phyloP scores from a whole-genome alignment of 2,888 invertebrate species.

The Cheilosia soror region DNA sequence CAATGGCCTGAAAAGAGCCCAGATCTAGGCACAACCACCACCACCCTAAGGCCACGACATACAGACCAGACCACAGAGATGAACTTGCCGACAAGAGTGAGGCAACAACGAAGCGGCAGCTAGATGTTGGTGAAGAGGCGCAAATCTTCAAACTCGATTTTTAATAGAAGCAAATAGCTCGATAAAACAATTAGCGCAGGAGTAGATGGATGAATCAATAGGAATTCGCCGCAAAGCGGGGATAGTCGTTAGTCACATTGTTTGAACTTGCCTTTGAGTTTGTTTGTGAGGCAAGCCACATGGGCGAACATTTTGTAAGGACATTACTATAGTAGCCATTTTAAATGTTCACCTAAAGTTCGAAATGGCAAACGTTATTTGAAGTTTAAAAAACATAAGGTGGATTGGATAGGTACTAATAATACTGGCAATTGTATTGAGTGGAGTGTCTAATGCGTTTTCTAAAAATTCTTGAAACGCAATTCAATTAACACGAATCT shows the following conservation, averaged over 20 bases:
- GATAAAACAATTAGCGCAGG: constrained; percentile 77
- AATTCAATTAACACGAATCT: constrained; percentile 60
- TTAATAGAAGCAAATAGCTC: constrained; percentile 76
- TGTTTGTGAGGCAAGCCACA: background rate
- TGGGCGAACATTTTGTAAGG: too few species aligned
- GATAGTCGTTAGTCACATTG: constrained; percentile 66
- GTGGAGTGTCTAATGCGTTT: background rate
- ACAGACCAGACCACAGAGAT: constrained; percentile 69
- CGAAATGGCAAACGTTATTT: background rate
- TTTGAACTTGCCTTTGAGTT: constrained; percentile 9
- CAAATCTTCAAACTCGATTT: constrained; percentile 61
- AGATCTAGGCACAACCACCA: constrained; percentile 49
- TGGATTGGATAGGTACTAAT: too few species aligned
- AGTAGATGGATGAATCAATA: constrained; percentile 74
- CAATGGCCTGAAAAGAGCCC: constrained; percentile 46
- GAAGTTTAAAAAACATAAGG: background rate
- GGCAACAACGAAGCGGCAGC: constrained; percentile 23
- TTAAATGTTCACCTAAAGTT: too few species aligned
- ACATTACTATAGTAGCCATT: too few species aligned
- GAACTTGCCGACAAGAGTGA: constrained; percentile 70
- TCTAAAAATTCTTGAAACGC: constrained; percentile 41
- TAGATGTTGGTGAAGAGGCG: constrained; percentile 32
- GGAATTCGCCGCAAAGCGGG: constrained; percentile 76
- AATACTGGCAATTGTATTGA: background rate
- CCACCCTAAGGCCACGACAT: constrained; percentile 62